Percentiles rank a stretch among this genome's conserved stretches.
phyloP scores from a whole-genome alignment of 2,888 invertebrate species.

The Ethmia dodecea region DNA sequence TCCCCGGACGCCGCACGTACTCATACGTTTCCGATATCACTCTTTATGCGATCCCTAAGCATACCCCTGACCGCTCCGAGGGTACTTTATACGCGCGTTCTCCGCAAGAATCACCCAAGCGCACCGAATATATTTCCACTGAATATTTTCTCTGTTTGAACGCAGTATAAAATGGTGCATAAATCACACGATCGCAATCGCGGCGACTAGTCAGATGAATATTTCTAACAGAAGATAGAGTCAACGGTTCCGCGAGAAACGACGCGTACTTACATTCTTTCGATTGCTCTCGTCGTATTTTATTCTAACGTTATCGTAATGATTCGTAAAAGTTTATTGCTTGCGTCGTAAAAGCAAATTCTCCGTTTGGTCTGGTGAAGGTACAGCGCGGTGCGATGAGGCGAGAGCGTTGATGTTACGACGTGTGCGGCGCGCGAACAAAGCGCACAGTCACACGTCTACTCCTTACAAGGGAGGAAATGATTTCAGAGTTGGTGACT shows the following conservation, averaged over 20 bases:
- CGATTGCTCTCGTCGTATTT: slow-evolving; percentile 50
- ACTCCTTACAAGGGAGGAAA: background rate
- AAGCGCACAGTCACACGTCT: slow-evolving; percentile 17
- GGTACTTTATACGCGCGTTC: slow-evolving; percentile 42
- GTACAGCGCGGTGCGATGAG: slow-evolving; percentile 26
- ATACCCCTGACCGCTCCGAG: slow-evolving; percentile 34
- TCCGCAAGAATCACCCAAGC: slow-evolving; percentile 40
- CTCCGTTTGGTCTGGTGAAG: slow-evolving; percentile 37
- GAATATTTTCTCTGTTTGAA: slow-evolving; percentile 43
- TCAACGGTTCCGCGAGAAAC: slow-evolving; percentile 22
- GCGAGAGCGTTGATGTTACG: slow-evolving; percentile 33
- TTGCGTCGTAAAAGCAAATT: slow-evolving; percentile 51
- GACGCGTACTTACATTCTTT: slow-evolving; percentile 40
- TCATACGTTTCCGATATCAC: slow-evolving; percentile 38
- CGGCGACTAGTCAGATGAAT: slow-evolving; percentile 33
- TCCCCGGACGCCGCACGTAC: slow-evolving; percentile 39
- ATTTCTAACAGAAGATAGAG: slow-evolving; percentile 37
- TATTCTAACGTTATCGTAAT: slow-evolving; percentile 61
- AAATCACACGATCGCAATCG: slow-evolving; percentile 46
- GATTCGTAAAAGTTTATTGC: slow-evolving; percentile 60
- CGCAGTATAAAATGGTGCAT: slow-evolving; percentile 36
- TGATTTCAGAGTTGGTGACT: background rate
- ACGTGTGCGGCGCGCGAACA: slow-evolving; percentile 26
- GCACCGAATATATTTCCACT: slow-evolving; percentile 51
- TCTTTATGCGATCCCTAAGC: slow-evolving; percentile 37